These are phyloP conservation scores for Popillia japonica DNA, from an alignment of 1,140 invertebrate species.

Conservation along the genomic window DNA sequence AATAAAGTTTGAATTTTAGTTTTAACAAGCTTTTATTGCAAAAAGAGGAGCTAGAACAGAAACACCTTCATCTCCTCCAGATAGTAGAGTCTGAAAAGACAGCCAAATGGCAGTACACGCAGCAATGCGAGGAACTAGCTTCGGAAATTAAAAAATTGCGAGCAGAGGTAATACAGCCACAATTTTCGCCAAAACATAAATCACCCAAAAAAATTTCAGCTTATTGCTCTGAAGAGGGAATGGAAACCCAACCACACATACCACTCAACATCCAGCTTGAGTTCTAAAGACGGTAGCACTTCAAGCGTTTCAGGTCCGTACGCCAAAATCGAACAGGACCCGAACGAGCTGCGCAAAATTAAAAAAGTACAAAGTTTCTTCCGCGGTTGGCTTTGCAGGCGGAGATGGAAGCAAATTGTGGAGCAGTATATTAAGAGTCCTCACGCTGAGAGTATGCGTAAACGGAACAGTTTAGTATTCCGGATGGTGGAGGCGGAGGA, in stretches of 20 bases:
- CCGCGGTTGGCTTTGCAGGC: conserved; percentile 91
- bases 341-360: conserved; percentile 80
- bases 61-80: conserved; percentile 90
- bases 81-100: conserved; percentile 93
- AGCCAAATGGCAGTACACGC: conserved; percentile 92
- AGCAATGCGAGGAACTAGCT: conserved; percentile 89
- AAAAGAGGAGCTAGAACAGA: conserved; percentile 93
- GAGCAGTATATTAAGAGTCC: conserved; percentile 95
- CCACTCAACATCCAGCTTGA: conserved; percentile 51
- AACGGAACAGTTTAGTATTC: conserved; percentile 92
- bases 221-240: conserved; percentile 85
- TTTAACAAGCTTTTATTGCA: conserved; percentile 92
- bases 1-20: conserved; percentile 62
- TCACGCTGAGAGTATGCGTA: conserved; percentile 93
- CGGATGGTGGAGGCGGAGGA: conserved; percentile 92
- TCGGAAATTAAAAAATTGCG: conserved; percentile 90
- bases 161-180: conserved; percentile 73
- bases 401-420: conserved; percentile 95
- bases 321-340: conserved; percentile 48
- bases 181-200: conserved; percentile 20
- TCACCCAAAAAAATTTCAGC: conserved; percentile 63
- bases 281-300: conserved; percentile 49
- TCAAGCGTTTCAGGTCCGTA: conserved; percentile 42
- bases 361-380: conserved; percentile 97
- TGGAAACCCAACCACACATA: conserved; percentile 64